A percentile compares a stretch with the other conserved stretches of the same genome.
phyloP scores from a whole-genome alignment of 35 echinoderm and acorn worm species.

The Amphiura filiformis region DNA sequence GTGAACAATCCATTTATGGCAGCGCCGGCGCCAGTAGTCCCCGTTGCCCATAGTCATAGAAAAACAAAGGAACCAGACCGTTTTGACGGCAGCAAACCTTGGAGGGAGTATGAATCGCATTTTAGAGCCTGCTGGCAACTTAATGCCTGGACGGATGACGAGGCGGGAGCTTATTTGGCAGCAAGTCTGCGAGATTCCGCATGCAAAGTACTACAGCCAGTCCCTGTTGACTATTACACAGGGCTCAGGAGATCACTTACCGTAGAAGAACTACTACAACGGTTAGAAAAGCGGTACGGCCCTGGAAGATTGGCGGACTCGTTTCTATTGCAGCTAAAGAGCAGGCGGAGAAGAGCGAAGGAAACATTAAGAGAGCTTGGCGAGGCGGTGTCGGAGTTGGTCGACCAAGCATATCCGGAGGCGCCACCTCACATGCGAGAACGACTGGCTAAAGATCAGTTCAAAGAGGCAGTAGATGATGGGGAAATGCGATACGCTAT shows the following conservation, averaged over 20 bases:
- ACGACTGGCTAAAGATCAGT: conserved; percentile 11
- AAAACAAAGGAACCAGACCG: too few species aligned
- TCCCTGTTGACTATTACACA: neutral
- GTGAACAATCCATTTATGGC: too few species aligned
- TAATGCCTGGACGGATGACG: neutral
- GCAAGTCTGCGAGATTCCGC: conserved; percentile 5
- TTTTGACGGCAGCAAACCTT: conserved; percentile 30
- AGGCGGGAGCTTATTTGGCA: conserved; percentile 13
- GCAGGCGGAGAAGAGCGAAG: neutral
- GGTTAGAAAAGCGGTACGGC: conserved; percentile 25
- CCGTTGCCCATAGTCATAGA: too few species aligned
- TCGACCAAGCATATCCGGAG: conserved; percentile 12
- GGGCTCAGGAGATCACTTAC: neutral
- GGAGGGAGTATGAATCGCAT: conserved; percentile 32
- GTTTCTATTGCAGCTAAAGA: neutral
- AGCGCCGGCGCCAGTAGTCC: too few species aligned
- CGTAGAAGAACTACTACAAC: neutral
- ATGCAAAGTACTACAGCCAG: neutral
- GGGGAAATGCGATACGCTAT: conserved; percentile 17
- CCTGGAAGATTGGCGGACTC: conserved; percentile 9
- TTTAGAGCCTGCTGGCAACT: conserved; percentile 19
- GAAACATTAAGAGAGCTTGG: conserved; percentile 24
- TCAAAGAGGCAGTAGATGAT: conserved; percentile 2
- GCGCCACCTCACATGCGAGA: neutral
- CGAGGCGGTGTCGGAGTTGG: neutral